A percentile compares a stretch with the other conserved stretches of the same genome.
phyloP scores from a whole-genome alignment of 2,797 vertebrate species.

The Gadopsis marmoratus region DNA sequence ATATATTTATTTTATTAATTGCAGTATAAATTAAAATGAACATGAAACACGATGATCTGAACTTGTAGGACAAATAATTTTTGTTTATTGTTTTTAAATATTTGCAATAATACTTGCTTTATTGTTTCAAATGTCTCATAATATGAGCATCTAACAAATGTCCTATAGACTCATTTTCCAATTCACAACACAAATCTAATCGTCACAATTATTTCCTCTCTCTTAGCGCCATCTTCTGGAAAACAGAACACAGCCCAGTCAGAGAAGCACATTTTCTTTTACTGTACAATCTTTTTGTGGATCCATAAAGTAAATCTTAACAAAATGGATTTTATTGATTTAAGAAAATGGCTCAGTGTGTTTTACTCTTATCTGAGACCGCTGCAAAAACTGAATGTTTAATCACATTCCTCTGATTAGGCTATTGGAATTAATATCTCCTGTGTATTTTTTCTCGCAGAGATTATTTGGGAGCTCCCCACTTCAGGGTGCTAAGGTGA shows the following conservation, averaged over 20 bases:
- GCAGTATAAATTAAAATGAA: neutral
- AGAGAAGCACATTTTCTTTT: neutral
- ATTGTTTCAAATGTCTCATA: neutral
- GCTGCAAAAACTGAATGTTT: neutral
- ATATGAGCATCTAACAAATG: neutral
- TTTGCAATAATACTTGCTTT: neutral
- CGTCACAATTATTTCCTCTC: slow-evolving; percentile 14
- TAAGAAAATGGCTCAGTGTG: neutral
- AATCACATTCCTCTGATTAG: neutral
- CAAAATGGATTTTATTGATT: neutral
- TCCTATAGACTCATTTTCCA: neutral
- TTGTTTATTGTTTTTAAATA: too few relatives aligned
- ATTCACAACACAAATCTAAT: neutral
- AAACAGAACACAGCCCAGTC: neutral
- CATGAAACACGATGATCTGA: neutral
- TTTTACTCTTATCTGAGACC: neutral
- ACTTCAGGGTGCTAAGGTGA: neutral
- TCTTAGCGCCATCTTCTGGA: slow-evolving; percentile 74
- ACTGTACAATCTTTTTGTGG: neutral
- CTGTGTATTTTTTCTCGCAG: neutral
- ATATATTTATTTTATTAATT: too few relatives aligned
- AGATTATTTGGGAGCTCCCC: neutral
- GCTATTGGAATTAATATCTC: neutral
- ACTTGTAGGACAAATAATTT: neutral
- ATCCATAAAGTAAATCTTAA: neutral